Evolutionary conservation across 2,888 invertebrate species (phyloP), one percentile per base, ranked within the genome.

Genomic region (Eucera pruinosa): DNA sequence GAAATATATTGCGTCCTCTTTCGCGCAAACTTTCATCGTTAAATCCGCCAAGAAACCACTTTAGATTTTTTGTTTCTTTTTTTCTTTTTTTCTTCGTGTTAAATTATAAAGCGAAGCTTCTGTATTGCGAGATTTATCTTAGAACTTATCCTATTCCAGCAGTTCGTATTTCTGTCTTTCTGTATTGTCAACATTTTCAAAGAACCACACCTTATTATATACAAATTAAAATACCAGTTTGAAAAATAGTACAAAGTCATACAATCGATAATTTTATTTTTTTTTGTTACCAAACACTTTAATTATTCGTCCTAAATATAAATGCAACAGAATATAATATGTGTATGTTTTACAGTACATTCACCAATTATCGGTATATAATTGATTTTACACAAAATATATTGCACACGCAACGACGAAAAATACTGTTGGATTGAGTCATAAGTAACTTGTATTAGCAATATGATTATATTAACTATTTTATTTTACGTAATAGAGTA

Each of bases 121-220:
- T 20, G 0, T 30, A 45, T 23, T 45, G 7, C 25, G 11, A 18
- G 11, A 3, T n/a, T 54, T 54, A 54, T 64, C 20, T 9, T 64
- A 47, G 7, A 47, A 23, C 7, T 69, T 30, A 64, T 43, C 2
- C n/a, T 39, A 55, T 55, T 55, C 20, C 2, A 41, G 33, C 50
- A 20, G 43, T 58, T 58, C 50, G 39, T 11, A 54, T 57, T 50
- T 27, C 18, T 20, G n/a, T n/a, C 25, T 7, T 5, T 15, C 30
- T 39, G 50, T 71, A 74, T 74, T 74, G 71, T 74, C 71, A 62
- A 45, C n/a, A 39, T 60, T 23, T 70, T 45, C 18, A n/a, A 36
- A 36, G 33, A 41, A 47, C 33, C 13, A 25, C 48, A 36, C n/a
- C 2, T 41, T 39, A 57, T 11, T 39, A 11, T n/a, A n/a, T 25